A percentile compares a stretch with the other conserved stretches of the same genome.
phyloP scores from a whole-genome alignment of 1,140 invertebrate genomes.

The Daktulosphaira vitifoliae region DNA sequence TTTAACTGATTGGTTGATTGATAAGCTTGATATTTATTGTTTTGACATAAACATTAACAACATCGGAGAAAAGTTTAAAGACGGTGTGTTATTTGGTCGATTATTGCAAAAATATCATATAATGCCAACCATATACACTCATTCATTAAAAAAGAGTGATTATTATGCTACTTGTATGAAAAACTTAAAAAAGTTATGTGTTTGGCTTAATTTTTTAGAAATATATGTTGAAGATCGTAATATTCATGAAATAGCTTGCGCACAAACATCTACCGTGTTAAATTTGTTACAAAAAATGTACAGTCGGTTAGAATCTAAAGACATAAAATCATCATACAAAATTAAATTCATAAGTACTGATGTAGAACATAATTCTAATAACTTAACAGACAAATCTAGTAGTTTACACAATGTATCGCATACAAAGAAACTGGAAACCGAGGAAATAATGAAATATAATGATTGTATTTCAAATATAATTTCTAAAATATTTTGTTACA shows the following conservation, averaged over 20 bases:
- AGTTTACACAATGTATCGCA: too few species aligned
- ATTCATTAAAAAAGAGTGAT: neutral
- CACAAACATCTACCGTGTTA: neutral
- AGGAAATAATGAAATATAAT: neutral
- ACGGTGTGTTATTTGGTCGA: conserved; percentile 1
- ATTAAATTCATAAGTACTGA: too few species aligned
- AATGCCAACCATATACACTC: neutral
- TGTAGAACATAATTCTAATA: too few species aligned
- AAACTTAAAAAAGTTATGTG: conserved; percentile 7
- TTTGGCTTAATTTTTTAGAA: conserved; percentile 1
- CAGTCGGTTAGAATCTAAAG: conserved; percentile 1
- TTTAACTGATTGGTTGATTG: conserved; percentile 1
- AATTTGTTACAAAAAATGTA: neutral
- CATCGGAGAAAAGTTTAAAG: conserved; percentile 6
- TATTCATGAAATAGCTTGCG: neutral
- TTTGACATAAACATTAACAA: neutral
- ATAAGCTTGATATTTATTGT: conserved; percentile 12
- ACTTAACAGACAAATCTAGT: too few species aligned
- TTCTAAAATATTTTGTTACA: neutral
- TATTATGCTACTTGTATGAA: neutral
- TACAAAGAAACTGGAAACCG: neutral
- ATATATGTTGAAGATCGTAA: neutral
- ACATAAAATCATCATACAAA: too few species aligned
- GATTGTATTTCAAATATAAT: neutral
- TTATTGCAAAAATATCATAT: conserved; percentile 20